A percentile compares a stretch with the other conserved stretches of the same genome.
Conservation (phyloP, 1,140 invertebrate species). For the Mactra quadrangularis region DNA sequence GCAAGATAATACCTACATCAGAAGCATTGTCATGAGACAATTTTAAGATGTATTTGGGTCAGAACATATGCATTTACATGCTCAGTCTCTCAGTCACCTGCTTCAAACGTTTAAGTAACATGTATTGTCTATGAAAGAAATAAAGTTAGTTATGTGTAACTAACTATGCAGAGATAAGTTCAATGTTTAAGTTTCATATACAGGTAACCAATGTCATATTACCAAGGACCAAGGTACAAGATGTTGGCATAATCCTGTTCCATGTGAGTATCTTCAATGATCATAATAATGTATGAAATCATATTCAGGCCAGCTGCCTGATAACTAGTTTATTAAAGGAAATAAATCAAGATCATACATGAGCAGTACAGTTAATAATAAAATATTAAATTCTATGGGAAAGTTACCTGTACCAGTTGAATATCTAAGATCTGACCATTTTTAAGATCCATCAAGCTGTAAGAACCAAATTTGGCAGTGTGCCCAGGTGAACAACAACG, state of each 20-base stretch:
- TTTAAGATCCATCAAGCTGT: slow-evolving; percentile 15
- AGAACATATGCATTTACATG: too few relatives aligned
- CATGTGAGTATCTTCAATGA: neutral
- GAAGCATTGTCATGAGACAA: too few relatives aligned
- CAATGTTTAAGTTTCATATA: too few relatives aligned
- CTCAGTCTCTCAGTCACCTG: too few relatives aligned
- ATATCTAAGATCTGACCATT: neutral
- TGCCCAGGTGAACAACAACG: slow-evolving; percentile 15
- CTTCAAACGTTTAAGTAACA: too few relatives aligned
- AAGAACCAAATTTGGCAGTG: slow-evolving; percentile 15
- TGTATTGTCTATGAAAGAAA: too few relatives aligned
- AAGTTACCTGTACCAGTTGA: slow-evolving; percentile 4
- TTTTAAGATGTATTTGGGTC: too few relatives aligned
- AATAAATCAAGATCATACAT: neutral
- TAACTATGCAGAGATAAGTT: too few relatives aligned
- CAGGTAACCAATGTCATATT: too few relatives aligned
- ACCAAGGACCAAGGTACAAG: too few relatives aligned
- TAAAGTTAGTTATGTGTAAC: too few relatives aligned
- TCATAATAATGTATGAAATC: neutral
- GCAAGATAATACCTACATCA: too few relatives aligned
- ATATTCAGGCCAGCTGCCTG: neutral
- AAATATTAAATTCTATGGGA: neutral
- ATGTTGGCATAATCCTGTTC: neutral
- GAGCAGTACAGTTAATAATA: neutral
- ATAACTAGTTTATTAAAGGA: neutral